phyloP scores from a whole-genome alignment of 2,113 vertebrate genomes.

The Sphaerodactylus townsendi region DNA sequence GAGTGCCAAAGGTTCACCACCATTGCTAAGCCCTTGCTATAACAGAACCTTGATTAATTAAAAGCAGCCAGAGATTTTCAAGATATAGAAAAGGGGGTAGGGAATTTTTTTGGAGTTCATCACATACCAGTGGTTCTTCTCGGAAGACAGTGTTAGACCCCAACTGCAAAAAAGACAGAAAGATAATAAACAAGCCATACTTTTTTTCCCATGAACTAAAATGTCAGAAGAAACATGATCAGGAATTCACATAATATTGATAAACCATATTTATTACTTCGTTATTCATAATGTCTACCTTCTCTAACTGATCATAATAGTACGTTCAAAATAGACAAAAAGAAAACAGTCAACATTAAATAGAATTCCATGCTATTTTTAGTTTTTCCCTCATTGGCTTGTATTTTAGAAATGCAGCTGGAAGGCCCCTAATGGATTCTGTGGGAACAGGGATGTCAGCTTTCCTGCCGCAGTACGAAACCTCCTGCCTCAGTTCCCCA shows the following conservation, averaged over 20 bases:
- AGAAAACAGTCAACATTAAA: background rate
- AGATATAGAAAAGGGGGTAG: too few relatives aligned
- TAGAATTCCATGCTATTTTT: constrained; percentile 3
- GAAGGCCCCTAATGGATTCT: too few relatives aligned
- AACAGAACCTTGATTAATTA: background rate
- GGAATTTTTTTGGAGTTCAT: background rate
- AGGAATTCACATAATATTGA: background rate
- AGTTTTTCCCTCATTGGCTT: background rate
- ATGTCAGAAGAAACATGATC: too few relatives aligned
- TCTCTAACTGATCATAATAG: too few relatives aligned
- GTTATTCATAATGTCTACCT: background rate
- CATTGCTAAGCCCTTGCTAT: background rate
- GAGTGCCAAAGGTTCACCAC: too few relatives aligned
- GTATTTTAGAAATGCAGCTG: too few relatives aligned
- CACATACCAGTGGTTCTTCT: constrained; percentile 95
- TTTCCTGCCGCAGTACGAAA: too few relatives aligned
- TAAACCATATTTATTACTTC: background rate
- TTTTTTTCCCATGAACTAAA: background rate
- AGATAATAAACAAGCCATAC: background rate
- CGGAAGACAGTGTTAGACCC: constrained; percentile 89
- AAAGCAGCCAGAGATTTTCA: background rate
- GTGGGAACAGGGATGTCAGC: too few relatives aligned
- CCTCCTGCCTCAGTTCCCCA: too few relatives aligned
- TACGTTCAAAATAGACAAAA: background rate
- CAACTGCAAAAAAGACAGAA: constrained; percentile 77